phyloP scores from a whole-genome alignment of 2,797 vertebrate genomes.

The Leptatherina wallacei region DNA sequence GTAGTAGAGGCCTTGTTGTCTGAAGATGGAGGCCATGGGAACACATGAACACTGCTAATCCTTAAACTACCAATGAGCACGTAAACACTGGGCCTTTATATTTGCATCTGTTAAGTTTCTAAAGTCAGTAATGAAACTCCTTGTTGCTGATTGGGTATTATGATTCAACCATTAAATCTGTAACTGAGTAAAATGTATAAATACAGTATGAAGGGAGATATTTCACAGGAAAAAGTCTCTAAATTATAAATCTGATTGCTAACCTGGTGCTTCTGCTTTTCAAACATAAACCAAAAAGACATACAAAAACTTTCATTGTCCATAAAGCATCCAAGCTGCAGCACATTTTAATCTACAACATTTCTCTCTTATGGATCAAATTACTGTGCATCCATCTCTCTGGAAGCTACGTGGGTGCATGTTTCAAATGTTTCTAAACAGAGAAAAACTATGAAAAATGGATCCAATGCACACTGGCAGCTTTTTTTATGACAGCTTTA shows the following conservation, averaged over 20 bases:
- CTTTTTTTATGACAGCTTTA: no score
- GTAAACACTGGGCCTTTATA: background rate
- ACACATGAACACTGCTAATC: constrained; percentile 55
- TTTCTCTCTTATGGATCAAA: no score
- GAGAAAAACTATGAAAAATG: no score
- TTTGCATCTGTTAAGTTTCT: background rate
- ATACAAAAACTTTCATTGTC: no score
- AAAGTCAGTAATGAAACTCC: background rate
- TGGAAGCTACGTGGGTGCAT: no score
- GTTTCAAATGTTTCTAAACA: no score
- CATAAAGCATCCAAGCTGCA: no score
- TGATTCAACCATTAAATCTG: background rate
- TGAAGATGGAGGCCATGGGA: constrained; percentile 43
- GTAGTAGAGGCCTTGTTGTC: constrained; percentile 29
- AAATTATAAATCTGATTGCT: background rate
- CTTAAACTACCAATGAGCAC: constrained; percentile 30
- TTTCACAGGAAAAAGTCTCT: background rate
- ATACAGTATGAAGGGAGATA: background rate
- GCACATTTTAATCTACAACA: no score
- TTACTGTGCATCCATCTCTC: no score
- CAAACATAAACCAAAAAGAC: background rate
- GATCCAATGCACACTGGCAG: no score
- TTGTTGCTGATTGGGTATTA: background rate
- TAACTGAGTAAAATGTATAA: background rate
- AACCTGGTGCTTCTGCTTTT: background rate